Conservation (phyloP, 2,888 invertebrate species). For the Apamea anceps region DNA sequence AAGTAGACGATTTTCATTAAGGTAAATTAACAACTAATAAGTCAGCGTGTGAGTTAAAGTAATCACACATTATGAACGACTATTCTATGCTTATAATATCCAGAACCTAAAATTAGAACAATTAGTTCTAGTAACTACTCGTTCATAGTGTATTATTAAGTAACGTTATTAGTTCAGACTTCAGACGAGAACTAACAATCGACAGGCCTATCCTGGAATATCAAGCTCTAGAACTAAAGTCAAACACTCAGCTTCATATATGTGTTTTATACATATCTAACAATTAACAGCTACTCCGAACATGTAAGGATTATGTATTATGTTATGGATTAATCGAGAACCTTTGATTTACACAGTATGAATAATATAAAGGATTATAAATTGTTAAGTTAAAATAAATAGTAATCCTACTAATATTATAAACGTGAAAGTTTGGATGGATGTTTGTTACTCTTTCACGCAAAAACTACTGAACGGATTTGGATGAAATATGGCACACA, state of each 20-base stretch:
- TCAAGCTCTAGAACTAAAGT: slow-evolving; percentile 30
- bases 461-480: no score
- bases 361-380: neutral
- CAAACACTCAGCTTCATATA: slow-evolving; percentile 21
- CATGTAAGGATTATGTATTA: no score
- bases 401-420: no score
- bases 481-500: no score
- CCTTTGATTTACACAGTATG: neutral
- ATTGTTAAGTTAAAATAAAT: neutral
- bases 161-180: slow-evolving; percentile 26
- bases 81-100: neutral
- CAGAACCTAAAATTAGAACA: slow-evolving; percentile 11
- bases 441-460: no score
- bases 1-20: neutral
- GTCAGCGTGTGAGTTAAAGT: neutral
- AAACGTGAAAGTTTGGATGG: no score
- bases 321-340: neutral
- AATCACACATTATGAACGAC: neutral
- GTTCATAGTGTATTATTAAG: slow-evolving; percentile 27
- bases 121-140: slow-evolving; percentile 6
- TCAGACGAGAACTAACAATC: slow-evolving; percentile 47
- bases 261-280: slow-evolving; percentile 33
- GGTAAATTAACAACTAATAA: neutral
- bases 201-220: slow-evolving; percentile 36
- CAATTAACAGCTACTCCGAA: slow-evolving; percentile 23